Percentiles rank a stretch among this genome's conserved stretches.
Conservation (phyloP, 2,888 invertebrate species). For the Stictocephala bisonia region DNA sequence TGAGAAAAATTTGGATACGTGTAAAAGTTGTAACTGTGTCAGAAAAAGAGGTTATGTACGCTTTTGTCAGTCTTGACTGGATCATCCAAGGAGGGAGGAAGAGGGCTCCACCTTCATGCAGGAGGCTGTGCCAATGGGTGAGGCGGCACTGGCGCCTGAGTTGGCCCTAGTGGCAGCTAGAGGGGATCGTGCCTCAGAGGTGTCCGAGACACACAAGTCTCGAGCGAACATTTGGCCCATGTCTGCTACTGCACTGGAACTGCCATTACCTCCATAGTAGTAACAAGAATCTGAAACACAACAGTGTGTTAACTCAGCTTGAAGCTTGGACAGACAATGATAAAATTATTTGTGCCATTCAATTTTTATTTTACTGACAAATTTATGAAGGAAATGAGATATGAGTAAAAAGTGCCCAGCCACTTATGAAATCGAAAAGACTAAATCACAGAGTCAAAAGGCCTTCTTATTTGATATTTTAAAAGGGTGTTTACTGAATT, state of each 20-base stretch:
- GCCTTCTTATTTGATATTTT: background rate
- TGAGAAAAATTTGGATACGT: too few relatives aligned
- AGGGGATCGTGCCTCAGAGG: conserved; percentile 75
- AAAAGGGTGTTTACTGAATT: too few relatives aligned
- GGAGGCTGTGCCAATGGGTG: conserved; percentile 75
- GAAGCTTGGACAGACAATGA: too few relatives aligned
- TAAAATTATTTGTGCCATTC: too few relatives aligned
- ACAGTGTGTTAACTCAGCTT: background rate
- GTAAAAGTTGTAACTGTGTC: too few relatives aligned
- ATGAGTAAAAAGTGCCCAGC: too few relatives aligned
- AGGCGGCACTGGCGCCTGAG: conserved; percentile 76
- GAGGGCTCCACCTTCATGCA: conserved; percentile 72
- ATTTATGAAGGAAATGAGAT: too few relatives aligned
- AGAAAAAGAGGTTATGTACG: too few relatives aligned
- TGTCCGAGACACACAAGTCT: conserved; percentile 57
- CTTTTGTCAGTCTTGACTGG: too few relatives aligned
- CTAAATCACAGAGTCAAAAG: background rate
- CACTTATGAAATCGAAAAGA: too few relatives aligned
- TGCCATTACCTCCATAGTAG: conserved; percentile 66
- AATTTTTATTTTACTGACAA: too few relatives aligned
- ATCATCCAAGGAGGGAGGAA: conserved; percentile 31
- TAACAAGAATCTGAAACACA: conserved; percentile 71
- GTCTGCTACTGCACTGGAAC: conserved; percentile 50
- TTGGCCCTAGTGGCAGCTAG: conserved; percentile 78
- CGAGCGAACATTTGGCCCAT: conserved; percentile 40